Conservation (phyloP, 53 echinoderm and acorn worm species). For the Henricia sp. region DNA sequence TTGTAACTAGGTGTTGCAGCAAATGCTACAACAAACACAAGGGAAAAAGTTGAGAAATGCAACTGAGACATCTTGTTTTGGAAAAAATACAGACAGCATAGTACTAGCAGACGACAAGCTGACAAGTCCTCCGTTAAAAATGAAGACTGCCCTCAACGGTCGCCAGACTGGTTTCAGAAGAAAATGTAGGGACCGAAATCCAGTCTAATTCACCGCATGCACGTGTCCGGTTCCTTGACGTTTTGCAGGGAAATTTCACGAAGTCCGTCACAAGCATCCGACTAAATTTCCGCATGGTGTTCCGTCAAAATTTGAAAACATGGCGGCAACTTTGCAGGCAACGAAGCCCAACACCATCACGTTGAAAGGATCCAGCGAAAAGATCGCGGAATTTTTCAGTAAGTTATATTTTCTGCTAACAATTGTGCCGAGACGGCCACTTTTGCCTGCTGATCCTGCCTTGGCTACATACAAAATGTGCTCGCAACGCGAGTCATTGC, state of each 20-base stretch:
- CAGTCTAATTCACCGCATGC: neutral
- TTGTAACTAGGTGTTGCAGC: slow-evolving; percentile 25
- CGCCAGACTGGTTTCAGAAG: too few species aligned
- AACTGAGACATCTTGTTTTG: slow-evolving; percentile 5
- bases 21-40: slow-evolving; percentile 20
- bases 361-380: slow-evolving; percentile 87
- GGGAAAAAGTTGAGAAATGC: neutral
- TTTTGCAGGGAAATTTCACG: neutral
- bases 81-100: neutral
- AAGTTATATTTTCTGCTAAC: too few species aligned
- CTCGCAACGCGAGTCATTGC: too few species aligned
- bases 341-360: slow-evolving; percentile 83
- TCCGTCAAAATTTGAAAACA: slow-evolving; percentile 62
- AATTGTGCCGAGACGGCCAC: too few species aligned
- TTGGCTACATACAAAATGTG: too few species aligned
- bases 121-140: neutral
- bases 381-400: slow-evolving; percentile 87
- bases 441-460: too few species aligned
- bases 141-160: slow-evolving; percentile 16
- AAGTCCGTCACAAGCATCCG: neutral
- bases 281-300: too few species aligned
- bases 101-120: neutral
- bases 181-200: too few species aligned
- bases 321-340: slow-evolving; percentile 76
- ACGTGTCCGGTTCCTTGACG: neutral